Evolutionary conservation across 2,113 vertebrate species (phyloP), one percentile per base, ranked within the genome.

Genomic region (Xyliphius kryptos): DNA sequence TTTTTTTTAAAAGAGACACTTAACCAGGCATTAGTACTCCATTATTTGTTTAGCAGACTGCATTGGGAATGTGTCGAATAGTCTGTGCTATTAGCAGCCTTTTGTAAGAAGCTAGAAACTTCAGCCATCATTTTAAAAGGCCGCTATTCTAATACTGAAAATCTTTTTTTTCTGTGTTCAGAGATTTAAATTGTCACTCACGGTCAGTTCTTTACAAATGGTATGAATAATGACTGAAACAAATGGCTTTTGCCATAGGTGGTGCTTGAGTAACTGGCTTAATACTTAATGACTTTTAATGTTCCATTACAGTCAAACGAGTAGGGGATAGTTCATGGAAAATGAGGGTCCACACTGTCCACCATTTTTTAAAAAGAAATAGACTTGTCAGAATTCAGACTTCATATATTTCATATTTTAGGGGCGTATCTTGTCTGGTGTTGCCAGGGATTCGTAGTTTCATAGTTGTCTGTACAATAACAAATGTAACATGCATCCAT

Each of bases 141-240:
- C 32, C 44, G 17, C 9, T 22, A 11, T 21, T 47, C 20, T 40
- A 17, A 46, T 46, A 32, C 36, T 6, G n/a, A n/a, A 57, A 58
- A 41, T 40, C 14, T 14, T 12, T 64, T 58, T 60, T 9, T 17
- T 16, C 19, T 61, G 22, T 44, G 54, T 32, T 44, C 41, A 17
- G 14, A 22, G 16, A 26, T 62, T 44, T n/a, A n/a, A n/a, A 59
- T 36, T 17, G 51, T 57, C 37, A 37, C 38, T 36, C 10, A 19
- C 37, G 68, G 63, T 66, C 51, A 49, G 46, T 61, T 69, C 71
- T 60, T 61, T 69, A 55, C 57, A 68, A 47, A 48, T 16, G 41
- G 40, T 48, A 53, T 21, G 48, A 50, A 58, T 46, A 51, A 17
- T 32, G 37, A 56, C 51, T 61, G 52, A 50, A 38, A 50, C 44